phyloP scores from a whole-genome alignment of 2,113 vertebrate species.

The Apistogramma diplotaenia region DNA sequence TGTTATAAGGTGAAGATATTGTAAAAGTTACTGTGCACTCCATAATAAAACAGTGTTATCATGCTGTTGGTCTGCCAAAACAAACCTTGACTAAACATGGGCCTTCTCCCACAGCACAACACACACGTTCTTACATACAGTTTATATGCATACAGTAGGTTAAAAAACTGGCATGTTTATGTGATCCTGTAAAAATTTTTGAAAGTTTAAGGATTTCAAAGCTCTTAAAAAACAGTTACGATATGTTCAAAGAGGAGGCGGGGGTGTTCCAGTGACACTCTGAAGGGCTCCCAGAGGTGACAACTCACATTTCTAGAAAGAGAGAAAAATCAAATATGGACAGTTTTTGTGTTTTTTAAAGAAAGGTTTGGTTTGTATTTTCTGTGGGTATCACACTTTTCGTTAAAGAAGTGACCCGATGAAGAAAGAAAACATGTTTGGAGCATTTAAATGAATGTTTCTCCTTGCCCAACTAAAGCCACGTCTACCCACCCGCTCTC shows the following conservation, averaged over 20 bases:
- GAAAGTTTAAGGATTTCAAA: background rate
- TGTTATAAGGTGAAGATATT: background rate
- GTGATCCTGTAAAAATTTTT: background rate
- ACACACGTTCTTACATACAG: background rate
- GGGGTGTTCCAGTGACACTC: no score
- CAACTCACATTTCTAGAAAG: background rate
- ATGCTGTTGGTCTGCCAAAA: accelerated
- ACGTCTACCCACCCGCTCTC: no score
- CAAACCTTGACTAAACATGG: background rate
- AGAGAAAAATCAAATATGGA: background rate
- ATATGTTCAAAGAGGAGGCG: background rate
- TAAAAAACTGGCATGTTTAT: background rate
- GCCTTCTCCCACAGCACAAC: background rate
- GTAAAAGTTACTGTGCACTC: background rate
- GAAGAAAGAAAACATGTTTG: no score
- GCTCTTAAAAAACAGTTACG: background rate
- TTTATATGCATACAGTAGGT: background rate
- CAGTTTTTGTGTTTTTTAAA: background rate
- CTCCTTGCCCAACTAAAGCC: no score
- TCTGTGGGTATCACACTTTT: background rate
- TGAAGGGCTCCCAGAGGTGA: background rate
- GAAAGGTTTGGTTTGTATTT: background rate
- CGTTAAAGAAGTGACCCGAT: background rate
- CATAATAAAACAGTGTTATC: background rate
- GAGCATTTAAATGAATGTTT: no score